phyloP scores from a whole-genome alignment of 2,113 vertebrate genomes.

The Callipepla squamata region DNA sequence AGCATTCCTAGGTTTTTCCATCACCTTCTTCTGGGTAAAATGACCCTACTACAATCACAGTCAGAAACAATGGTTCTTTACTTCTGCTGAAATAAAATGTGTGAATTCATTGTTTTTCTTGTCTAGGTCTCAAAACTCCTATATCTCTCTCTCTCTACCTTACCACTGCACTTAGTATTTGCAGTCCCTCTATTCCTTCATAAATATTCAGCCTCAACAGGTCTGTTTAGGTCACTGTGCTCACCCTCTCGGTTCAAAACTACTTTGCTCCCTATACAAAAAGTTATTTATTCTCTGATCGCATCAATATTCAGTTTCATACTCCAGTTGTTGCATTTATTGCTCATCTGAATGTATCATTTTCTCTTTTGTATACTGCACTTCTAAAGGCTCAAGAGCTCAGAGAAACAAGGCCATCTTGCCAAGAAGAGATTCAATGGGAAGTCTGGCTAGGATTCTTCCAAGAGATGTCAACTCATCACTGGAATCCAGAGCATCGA shows the following conservation, averaged over 20 bases:
- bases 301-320: not conserved
- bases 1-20: not conserved
- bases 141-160: not conserved
- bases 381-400: not conserved
- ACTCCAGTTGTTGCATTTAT: not conserved
- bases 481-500: conserved; percentile 92
- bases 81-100: not conserved
- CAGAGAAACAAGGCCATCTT: conserved; percentile 76
- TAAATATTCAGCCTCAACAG: not conserved
- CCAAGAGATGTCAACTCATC: conserved; percentile 95
- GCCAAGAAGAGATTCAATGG: conserved; percentile 94
- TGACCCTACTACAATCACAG: not conserved
- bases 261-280: not conserved
- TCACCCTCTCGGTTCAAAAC: not conserved
- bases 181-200: not conserved
- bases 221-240: not conserved
- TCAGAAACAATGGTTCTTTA: not conserved
- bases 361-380: not conserved
- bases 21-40: not conserved
- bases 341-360: not conserved
- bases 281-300: not conserved
- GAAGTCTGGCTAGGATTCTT: conserved; percentile 91
- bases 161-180: not conserved
- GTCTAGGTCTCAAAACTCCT: not conserved
- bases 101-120: not conserved